A percentile compares a stretch with the other conserved stretches of the same genome.
phyloP scores from a whole-genome alignment of 2,888 invertebrate genomes.

The Agonum fuliginosum region DNA sequence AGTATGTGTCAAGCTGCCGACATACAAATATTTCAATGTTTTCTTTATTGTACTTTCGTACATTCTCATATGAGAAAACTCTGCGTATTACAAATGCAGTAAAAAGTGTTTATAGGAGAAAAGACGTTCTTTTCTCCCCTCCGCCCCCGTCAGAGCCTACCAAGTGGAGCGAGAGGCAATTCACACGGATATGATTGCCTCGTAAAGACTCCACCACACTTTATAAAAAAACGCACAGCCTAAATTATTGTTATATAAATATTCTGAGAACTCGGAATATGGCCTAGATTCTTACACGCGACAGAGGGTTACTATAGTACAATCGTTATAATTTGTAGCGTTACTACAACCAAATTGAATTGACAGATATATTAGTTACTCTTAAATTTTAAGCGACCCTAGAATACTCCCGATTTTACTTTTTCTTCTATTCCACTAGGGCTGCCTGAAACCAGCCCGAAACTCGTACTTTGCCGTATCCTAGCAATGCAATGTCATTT shows the following conservation, averaged over 20 bases:
- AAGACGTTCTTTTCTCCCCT: not conserved
- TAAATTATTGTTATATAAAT: constrained; percentile 11
- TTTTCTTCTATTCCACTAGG: no score
- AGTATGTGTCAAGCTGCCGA: no score
- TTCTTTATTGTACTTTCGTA: no score
- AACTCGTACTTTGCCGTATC: no score
- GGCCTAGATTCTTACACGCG: not conserved
- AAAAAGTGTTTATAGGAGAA: constrained; percentile 16
- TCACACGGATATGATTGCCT: constrained; percentile 19
- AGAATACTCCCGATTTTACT: no score
- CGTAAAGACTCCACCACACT: not conserved
- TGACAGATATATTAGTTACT: no score
- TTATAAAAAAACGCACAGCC: not conserved
- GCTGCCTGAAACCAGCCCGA: no score
- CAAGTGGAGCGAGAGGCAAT: not conserved
- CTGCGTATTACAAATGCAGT: not conserved
- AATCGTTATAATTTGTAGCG: not conserved
- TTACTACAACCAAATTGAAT: no score
- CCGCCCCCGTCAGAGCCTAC: not conserved
- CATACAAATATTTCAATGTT: no score
- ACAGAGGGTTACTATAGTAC: not conserved
- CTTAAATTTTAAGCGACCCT: no score
- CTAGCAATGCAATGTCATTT: no score
- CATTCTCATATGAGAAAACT: not conserved
- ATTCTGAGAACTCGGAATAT: not conserved